Evolutionary conservation across 2,888 invertebrate species (phyloP), one percentile per base, ranked within the genome.

Genomic region (Epistrophe eligans): DNA sequence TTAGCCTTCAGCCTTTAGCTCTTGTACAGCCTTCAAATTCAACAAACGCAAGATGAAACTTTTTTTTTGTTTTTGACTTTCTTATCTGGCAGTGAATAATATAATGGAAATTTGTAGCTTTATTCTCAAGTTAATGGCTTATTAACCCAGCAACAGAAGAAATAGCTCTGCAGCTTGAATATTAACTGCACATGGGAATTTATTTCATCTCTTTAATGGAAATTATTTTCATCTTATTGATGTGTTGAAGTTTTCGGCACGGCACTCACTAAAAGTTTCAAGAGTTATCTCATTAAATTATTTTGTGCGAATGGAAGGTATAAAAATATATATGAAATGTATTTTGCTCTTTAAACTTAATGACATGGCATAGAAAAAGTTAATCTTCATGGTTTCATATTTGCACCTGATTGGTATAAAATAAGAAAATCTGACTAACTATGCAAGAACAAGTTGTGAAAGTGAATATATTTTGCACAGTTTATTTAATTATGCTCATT

Each of bases 91-190:
- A 58, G 72, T 67, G 70, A 64, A 70, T 70, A 79, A 79, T 74
- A 71, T 71, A 77, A 77, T 67, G 43, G 55, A 72, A 81, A 85
- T 60, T 84, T 77, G 81, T 67, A 67, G 66, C 72, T 24, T 67
- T 84, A 72, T 77, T 84, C 84, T 80, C 84, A 77, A 77, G 76
- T 60, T 84, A 66, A 84, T 84, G 60, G 76, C 72, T 84, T 80
- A 84, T 84, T 84, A 60, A 84, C 70, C 55, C 52, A 40, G 52
- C 24, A 40, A 38, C 24, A 38, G 62, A 40, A 38, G 60, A 62
- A 40, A 17, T 17, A 45, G 32, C 48, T 48, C 28, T 32, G 32
- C 64, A 48, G 32, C 55, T 32, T 55, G 70, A 70, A 70, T 40
- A 70, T 70, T 70, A 70, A 70, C 70, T 70, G 40, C 70, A 70